Conservation (phyloP, 1,140 invertebrate genomes). For the Zophobas atratus region DNA sequence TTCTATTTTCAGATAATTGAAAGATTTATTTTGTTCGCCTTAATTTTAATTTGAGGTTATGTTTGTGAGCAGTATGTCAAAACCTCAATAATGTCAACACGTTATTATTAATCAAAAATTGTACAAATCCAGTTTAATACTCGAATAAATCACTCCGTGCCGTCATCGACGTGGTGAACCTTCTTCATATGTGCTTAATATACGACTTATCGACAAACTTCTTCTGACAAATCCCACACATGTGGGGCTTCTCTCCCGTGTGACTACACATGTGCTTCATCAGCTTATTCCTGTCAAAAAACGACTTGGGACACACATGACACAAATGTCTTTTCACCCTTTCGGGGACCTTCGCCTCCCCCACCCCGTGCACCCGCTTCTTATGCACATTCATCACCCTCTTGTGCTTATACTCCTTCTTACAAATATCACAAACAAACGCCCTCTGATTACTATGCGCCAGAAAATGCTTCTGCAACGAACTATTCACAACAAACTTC, state of each 20-base stretch:
- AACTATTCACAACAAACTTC: conserved; percentile 71
- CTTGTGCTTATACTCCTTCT: conserved; percentile 59
- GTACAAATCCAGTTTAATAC: too few relatives aligned
- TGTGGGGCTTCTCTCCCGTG: conserved; percentile 80
- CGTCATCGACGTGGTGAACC: conserved; percentile 38
- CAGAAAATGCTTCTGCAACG: conserved; percentile 61
- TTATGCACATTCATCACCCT: conserved; percentile 55
- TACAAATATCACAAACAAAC: conserved; percentile 56
- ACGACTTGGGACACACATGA: conserved; percentile 68
- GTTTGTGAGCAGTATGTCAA: too few relatives aligned
- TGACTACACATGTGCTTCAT: conserved; percentile 78
- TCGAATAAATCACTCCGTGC: too few relatives aligned
- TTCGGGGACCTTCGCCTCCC: conserved; percentile 50
- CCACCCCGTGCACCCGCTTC: conserved; percentile 29
- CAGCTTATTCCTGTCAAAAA: conserved; percentile 73
- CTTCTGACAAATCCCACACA: conserved; percentile 76
- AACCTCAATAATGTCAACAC: too few relatives aligned
- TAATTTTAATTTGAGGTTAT: too few relatives aligned
- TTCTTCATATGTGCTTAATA: conserved; percentile 59
- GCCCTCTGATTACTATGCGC: conserved; percentile 60
- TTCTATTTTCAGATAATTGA: too few relatives aligned
- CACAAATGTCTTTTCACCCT: conserved; percentile 59
- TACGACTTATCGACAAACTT: conserved; percentile 66
- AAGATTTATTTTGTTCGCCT: too few relatives aligned
- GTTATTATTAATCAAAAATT: too few relatives aligned